Conservation (phyloP, 2,888 invertebrate genomes). For the Tetranychus truncatus region DNA sequence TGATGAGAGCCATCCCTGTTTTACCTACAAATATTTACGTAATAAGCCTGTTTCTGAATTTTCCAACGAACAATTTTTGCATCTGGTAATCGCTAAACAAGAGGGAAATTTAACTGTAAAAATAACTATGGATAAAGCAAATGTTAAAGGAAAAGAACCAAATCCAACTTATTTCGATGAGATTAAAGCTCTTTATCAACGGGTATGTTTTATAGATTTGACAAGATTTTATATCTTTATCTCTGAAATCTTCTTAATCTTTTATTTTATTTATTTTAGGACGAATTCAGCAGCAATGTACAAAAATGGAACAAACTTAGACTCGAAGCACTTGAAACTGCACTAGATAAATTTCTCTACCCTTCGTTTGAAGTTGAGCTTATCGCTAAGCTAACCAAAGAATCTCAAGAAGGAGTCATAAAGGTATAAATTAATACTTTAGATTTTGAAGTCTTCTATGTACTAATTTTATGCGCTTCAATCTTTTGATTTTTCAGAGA, state of each 20-base stretch:
- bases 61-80: slow-evolving; percentile 71
- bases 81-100: slow-evolving; percentile 44
- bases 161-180: slow-evolving; percentile 54
- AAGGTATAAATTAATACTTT: slow-evolving; percentile 23
- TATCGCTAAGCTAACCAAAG: slow-evolving; percentile 53
- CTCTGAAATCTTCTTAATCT: not conserved
- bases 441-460: not conserved
- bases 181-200: slow-evolving; percentile 54
- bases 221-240: not conserved
- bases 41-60: slow-evolving; percentile 80
- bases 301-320: slow-evolving; percentile 88
- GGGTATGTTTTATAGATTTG: slow-evolving; percentile 37
- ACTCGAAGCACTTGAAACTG: slow-evolving; percentile 66
- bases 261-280: slow-evolving; percentile 34
- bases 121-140: slow-evolving; percentile 24
- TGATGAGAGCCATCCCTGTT: slow-evolving; percentile 79
- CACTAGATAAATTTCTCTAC: slow-evolving; percentile 66
- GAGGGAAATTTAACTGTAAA: slow-evolving; percentile 32
- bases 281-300: slow-evolving; percentile 80
- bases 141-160: not conserved
- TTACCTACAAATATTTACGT: slow-evolving; percentile 67
- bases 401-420: slow-evolving; percentile 67
- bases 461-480: slow-evolving; percentile 13
- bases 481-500: slow-evolving; percentile 34
- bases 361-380: slow-evolving; percentile 76